Conservation (phyloP, 2,888 invertebrate genomes). For the Shargacucullia verbasci region DNA sequence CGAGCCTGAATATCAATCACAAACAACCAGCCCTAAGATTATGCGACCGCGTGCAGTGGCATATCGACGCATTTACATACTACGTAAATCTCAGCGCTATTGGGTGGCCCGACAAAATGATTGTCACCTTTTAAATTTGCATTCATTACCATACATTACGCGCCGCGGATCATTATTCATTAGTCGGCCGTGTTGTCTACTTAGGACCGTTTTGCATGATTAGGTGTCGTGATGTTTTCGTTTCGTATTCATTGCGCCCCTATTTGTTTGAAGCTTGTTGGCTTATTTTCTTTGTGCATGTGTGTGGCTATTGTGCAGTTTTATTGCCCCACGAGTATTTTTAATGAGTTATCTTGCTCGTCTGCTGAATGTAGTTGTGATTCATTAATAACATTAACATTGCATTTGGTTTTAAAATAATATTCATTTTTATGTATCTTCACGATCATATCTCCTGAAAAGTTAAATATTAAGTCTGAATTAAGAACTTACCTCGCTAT, state of each 20-base stretch:
- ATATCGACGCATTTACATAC: constrained; percentile 81
- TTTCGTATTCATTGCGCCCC: constrained; percentile 73
- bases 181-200: constrained; percentile 69
- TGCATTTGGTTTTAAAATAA: constrained; percentile 11
- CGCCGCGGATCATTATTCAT: constrained; percentile 64
- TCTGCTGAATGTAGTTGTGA: constrained; percentile 24
- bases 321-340: constrained; percentile 38
- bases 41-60: constrained; percentile 81
- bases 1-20: constrained; percentile 77
- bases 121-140: constrained; percentile 88
- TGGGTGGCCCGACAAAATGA: constrained; percentile 84
- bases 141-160: constrained; percentile 78
- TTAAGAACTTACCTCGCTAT: constrained; percentile 79
- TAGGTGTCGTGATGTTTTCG: constrained; percentile 74
- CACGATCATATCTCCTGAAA: constrained; percentile 3
- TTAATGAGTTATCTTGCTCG: constrained; percentile 45
- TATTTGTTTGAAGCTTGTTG: constrained; percentile 65
- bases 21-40: constrained; percentile 72
- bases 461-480: constrained; percentile 16
- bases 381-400: constrained; percentile 37
- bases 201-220: constrained; percentile 79
- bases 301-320: constrained; percentile 52
- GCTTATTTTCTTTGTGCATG: constrained; percentile 56
- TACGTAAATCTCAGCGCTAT: constrained; percentile 73
- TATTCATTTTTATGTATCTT: neutral